These are phyloP conservation scores for Agonum fuliginosum DNA, from an alignment of 2,888 invertebrate species.

Conservation along the genomic window DNA sequence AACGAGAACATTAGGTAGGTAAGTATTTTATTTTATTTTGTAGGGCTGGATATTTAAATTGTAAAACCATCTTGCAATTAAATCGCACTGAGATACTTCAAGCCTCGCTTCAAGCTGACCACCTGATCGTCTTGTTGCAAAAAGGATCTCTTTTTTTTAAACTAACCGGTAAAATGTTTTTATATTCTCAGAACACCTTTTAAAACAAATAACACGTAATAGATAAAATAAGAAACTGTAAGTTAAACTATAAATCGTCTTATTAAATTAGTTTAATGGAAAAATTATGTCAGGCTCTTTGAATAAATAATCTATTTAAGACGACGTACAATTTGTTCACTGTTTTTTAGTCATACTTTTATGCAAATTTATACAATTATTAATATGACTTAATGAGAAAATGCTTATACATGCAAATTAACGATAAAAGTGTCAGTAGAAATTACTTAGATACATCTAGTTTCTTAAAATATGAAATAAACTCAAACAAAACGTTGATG, in stretches of 20 bases:
- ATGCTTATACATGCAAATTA: slow-evolving; percentile 32
- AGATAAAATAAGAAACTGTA: neutral
- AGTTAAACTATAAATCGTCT: slow-evolving; percentile 4
- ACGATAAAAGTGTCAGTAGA: slow-evolving; percentile 6
- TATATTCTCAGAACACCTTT: neutral
- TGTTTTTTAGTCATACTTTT: slow-evolving; percentile 27
- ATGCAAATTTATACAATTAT: slow-evolving; percentile 36
- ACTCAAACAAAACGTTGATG: neutral
- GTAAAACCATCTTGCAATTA: too few relatives aligned
- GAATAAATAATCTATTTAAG: slow-evolving; percentile 40
- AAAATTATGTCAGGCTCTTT: slow-evolving; percentile 24
- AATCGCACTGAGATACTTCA: too few relatives aligned
- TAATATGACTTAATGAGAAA: slow-evolving; percentile 20
- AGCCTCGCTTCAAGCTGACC: too few relatives aligned
- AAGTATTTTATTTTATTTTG: too few relatives aligned
- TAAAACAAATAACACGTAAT: neutral
- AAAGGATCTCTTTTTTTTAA: too few relatives aligned
- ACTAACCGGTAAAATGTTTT: neutral
- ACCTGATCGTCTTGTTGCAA: too few relatives aligned
- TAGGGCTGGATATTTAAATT: too few relatives aligned
- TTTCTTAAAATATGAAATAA: slow-evolving; percentile 6
- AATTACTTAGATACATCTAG: neutral
- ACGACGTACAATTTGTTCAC: slow-evolving; percentile 34
- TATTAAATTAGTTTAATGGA: slow-evolving; percentile 42
- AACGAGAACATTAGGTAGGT: too few relatives aligned